Conservation (phyloP, 2,888 invertebrate genomes). For the Epinotia demarniana region DNA sequence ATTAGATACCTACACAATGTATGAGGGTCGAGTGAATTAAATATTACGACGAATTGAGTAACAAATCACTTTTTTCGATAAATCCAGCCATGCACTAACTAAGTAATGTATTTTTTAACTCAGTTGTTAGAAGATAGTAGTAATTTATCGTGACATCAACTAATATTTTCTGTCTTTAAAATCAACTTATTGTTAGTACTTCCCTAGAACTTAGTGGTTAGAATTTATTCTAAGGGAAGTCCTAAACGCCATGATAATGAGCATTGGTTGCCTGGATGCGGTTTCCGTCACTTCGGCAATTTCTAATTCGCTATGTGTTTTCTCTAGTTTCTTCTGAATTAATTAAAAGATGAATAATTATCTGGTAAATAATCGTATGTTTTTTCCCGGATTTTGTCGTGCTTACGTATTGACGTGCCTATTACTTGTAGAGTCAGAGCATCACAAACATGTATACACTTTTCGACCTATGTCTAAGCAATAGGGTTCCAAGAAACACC, state of each 20-base stretch:
- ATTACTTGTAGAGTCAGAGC: too few relatives aligned
- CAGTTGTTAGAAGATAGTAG: neutral
- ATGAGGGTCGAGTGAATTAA: too few relatives aligned
- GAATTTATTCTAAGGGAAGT: slow-evolving; percentile 24
- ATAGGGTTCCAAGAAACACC: too few relatives aligned
- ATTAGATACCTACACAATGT: too few relatives aligned
- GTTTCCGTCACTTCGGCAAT: slow-evolving; percentile 36
- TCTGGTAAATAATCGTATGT: neutral
- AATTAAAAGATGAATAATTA: slow-evolving; percentile 13
- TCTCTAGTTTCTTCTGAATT: slow-evolving; percentile 32
- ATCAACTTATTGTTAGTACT: neutral
- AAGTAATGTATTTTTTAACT: too few relatives aligned
- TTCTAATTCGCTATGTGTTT: slow-evolving; percentile 24
- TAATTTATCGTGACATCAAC: neutral
- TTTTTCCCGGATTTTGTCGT: neutral
- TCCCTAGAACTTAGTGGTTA: slow-evolving; percentile 8
- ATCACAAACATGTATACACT: too few relatives aligned
- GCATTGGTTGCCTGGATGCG: slow-evolving; percentile 40
- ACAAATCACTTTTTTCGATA: too few relatives aligned
- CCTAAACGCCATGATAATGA: slow-evolving; percentile 34
- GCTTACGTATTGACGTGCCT: too few relatives aligned
- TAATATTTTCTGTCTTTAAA: neutral
- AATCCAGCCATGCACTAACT: too few relatives aligned
- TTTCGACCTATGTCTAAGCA: too few relatives aligned
- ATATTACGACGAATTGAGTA: too few relatives aligned